Conservation (phyloP, 2,888 invertebrate genomes). For the Melolontha melolontha region DNA sequence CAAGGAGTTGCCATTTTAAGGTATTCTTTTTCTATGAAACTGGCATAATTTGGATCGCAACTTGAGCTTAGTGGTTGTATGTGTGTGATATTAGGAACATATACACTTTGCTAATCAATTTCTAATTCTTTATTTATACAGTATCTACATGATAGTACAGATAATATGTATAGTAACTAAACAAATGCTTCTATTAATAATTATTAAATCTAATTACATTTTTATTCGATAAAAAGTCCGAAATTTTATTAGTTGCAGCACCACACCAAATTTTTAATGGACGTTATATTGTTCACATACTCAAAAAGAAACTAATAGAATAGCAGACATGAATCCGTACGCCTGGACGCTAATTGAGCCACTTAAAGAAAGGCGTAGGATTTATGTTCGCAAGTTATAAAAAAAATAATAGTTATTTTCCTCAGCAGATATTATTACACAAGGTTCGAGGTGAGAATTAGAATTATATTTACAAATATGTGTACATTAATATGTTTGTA, state of each 20-base stretch:
- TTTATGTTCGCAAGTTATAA: constrained; percentile 4
- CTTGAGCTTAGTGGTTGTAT: too few relatives aligned
- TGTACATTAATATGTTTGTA: constrained; percentile 12
- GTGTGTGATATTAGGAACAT: not conserved
- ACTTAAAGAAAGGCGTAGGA: not conserved
- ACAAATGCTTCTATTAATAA: constrained; percentile 54
- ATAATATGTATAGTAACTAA: constrained; percentile 57
- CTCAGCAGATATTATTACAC: constrained; percentile 17
- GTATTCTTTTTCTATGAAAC: too few relatives aligned
- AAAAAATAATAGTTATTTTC: constrained; percentile 14
- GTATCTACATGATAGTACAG: constrained; percentile 63
- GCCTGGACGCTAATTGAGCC: too few relatives aligned
- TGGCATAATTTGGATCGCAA: too few relatives aligned
- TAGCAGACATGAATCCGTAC: not conserved
- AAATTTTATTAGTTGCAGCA: constrained; percentile 60
- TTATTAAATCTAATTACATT: constrained; percentile 47
- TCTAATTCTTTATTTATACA: constrained; percentile 52
- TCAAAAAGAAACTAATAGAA: constrained; percentile 1
- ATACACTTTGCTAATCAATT: constrained; percentile 35
- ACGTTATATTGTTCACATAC: constrained; percentile 32
- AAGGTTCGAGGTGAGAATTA: constrained; percentile 28
- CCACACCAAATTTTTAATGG: constrained; percentile 59
- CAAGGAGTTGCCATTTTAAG: too few relatives aligned
- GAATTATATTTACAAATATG: constrained; percentile 35
- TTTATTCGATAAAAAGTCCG: constrained; percentile 52